These are phyloP conservation scores for Pantala flavescens DNA, from an alignment of 1,140 invertebrate genomes.

Conservation along the genomic window DNA sequence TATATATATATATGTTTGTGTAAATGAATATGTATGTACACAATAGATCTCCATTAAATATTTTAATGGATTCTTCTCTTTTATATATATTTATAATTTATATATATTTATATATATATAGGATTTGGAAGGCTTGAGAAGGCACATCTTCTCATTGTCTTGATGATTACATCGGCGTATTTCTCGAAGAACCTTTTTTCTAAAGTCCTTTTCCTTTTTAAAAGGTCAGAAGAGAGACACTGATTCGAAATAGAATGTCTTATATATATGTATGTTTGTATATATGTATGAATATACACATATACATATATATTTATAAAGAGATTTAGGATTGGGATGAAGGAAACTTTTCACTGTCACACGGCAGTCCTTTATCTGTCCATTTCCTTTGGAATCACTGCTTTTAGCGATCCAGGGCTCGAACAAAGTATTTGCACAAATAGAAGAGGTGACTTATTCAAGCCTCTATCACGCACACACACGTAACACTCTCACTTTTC, in stretches of 20 bases:
- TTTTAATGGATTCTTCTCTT: background rate
- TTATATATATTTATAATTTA: background rate
- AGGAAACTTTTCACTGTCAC: background rate
- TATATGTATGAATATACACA: too few species aligned
- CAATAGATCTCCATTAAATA: background rate
- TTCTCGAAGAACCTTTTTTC: background rate
- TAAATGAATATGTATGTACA: background rate
- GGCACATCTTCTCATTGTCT: background rate
- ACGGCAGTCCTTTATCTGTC: background rate
- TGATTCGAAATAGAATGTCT: background rate
- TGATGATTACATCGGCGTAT: background rate
- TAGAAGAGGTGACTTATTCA: too few species aligned
- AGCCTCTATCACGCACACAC: too few species aligned
- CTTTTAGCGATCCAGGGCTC: too few species aligned
- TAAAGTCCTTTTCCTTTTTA: background rate
- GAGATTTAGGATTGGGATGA: background rate
- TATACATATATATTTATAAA: background rate
- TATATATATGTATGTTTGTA: background rate
- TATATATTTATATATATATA: background rate
- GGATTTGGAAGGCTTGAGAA: conserved; percentile 4
- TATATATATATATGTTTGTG: background rate
- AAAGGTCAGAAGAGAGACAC: background rate
- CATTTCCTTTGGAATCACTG: too few species aligned
- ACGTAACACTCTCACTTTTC: too few species aligned
- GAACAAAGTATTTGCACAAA: too few species aligned